phyloP scores from a whole-genome alignment of 2,888 invertebrate genomes.

The Drosophila suboccidentalis region DNA sequence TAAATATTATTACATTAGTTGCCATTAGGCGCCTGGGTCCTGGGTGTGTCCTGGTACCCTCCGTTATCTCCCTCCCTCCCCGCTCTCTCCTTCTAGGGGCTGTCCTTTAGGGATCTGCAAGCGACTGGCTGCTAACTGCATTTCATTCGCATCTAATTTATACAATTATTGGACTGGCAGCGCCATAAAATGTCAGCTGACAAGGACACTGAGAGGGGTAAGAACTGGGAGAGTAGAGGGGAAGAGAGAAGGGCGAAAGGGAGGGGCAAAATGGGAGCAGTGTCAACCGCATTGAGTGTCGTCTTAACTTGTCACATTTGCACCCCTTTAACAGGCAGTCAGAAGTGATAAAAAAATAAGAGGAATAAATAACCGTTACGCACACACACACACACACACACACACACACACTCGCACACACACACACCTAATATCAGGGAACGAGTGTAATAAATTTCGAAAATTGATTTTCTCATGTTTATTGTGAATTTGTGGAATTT shows the following conservation, averaged over 20 bases:
- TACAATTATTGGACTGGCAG: constrained; percentile 68
- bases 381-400: constrained; percentile 4
- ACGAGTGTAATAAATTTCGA: constrained; percentile 72
- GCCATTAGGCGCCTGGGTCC: constrained; percentile 38
- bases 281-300: constrained; percentile 71
- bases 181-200: constrained; percentile 61
- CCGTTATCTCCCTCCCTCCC: too few relatives aligned
- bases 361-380: constrained; percentile 14
- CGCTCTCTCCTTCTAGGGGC: background rate
- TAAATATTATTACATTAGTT: constrained; percentile 81
- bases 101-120: constrained; percentile 28
- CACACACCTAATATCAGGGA: constrained; percentile 20
- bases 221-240: background rate
- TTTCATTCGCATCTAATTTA: constrained; percentile 71
- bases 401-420: constrained; percentile 10
- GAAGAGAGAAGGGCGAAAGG: background rate
- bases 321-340: constrained; percentile 68
- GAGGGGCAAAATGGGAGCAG: background rate
- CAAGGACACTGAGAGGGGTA: constrained; percentile 4
- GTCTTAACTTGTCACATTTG: constrained; percentile 78
- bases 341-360: constrained; percentile 53
- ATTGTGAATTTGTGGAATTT: constrained; percentile 80
- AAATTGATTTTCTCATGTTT: constrained; percentile 80
- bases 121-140: constrained; percentile 47
- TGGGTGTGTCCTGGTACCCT: background rate